These are phyloP conservation scores for Ochropleura leucogaster DNA, from an alignment of 2,888 invertebrate species.

Conservation along the genomic window DNA sequence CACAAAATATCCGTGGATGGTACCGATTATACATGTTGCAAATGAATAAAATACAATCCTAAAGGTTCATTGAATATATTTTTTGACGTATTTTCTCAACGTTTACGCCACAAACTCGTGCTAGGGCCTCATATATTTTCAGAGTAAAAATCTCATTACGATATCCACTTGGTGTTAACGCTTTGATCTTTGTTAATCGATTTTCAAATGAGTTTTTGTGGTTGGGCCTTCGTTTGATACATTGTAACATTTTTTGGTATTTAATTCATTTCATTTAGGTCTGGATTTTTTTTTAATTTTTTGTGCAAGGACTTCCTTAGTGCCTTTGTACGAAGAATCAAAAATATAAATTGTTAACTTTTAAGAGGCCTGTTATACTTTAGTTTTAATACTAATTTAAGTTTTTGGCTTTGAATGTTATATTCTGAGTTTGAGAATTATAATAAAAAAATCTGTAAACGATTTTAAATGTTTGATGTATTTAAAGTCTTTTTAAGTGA, in stretches of 20 bases:
- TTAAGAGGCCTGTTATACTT: background rate
- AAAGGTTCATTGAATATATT: no score
- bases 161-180: slow-evolving; percentile 28
- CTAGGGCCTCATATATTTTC: background rate
- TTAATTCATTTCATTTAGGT: background rate
- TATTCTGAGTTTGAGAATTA: background rate
- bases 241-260: background rate
- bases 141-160: slow-evolving; percentile 52
- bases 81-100: no score
- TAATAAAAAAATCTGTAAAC: no score
- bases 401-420: background rate
- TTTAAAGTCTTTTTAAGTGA: background rate
- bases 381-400: background rate
- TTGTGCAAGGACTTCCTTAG: background rate
- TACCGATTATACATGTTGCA: no score
- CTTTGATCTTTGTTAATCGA: slow-evolving; percentile 53
- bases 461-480: no score
- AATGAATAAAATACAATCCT: no score
- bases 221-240: slow-evolving; percentile 9
- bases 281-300: background rate
- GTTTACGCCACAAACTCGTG: no score
- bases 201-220: slow-evolving; percentile 48
- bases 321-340: background rate
- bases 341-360: background rate
- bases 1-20: no score